Conservation (phyloP, 1,140 invertebrate species). For the Akabosia matsudoensis region DNA sequence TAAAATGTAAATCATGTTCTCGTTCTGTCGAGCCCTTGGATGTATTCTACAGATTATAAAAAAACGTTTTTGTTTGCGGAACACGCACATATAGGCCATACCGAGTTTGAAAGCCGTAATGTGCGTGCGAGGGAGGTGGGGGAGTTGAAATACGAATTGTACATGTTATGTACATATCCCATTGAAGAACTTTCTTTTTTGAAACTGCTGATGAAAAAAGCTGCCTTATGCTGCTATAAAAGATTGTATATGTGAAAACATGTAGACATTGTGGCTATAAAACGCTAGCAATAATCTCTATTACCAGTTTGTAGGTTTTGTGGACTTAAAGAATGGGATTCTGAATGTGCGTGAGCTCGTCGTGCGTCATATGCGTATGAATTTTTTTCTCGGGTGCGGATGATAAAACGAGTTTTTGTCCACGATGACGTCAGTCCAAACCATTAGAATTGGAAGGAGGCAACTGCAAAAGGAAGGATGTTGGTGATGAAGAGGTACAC, state of each 20-base stretch:
- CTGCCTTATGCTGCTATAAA: too few species aligned
- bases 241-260: too few species aligned
- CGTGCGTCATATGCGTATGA: not conserved
- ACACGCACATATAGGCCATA: too few species aligned
- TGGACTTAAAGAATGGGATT: too few species aligned
- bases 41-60: too few species aligned
- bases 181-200: not conserved
- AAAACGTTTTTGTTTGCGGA: too few species aligned
- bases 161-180: not conserved
- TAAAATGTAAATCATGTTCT: not conserved
- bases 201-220: too few species aligned
- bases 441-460: not conserved
- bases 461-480: not conserved
- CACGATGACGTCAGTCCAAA: not conserved
- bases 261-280: too few species aligned
- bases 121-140: not conserved
- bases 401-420: constrained; percentile 5
- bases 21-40: not conserved
- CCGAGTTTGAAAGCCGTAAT: not conserved
- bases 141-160: not conserved
- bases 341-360: constrained; percentile 1
- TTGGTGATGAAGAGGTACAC: not conserved
- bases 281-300: too few species aligned
- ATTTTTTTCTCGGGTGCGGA: not conserved
- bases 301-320: too few species aligned